A percentile compares a stretch with the other conserved stretches of the same genome.
These are phyloP conservation scores for Cladopsammia gracilis DNA, from an alignment of 64 coral and sea anemone genomes.

Conservation along the genomic window DNA sequence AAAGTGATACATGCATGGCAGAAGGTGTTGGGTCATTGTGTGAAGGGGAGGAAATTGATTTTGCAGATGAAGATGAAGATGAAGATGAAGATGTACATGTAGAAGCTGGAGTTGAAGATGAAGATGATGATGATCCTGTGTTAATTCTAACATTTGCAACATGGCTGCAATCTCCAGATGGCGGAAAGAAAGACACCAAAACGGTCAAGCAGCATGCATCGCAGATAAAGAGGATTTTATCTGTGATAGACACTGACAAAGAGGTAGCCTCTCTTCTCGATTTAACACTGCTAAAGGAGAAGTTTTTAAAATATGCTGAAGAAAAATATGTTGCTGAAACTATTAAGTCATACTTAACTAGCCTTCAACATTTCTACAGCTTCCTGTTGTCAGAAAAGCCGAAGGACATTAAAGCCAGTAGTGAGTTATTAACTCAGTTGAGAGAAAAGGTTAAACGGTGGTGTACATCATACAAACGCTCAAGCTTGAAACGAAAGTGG, in stretches of 20 bases:
- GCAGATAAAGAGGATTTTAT: slow-evolving; percentile 57
- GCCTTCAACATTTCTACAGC: slow-evolving; percentile 56
- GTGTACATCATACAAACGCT: slow-evolving; percentile 61
- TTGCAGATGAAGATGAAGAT: neutral
- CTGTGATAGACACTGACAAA: slow-evolving; percentile 47
- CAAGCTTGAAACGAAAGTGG: slow-evolving; percentile 45
- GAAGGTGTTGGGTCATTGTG: too few species aligned
- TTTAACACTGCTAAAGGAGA: slow-evolving; percentile 47
- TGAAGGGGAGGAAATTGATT: too few species aligned
- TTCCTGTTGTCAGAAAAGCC: slow-evolving; percentile 58
- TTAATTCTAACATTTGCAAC: slow-evolving; percentile 35
- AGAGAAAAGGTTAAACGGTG: slow-evolving; percentile 58
- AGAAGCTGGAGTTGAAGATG: neutral
- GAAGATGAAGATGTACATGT: neutral
- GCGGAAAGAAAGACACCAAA: slow-evolving; percentile 61
- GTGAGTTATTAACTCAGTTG: slow-evolving; percentile 3
- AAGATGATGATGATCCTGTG: slow-evolving; percentile 3
- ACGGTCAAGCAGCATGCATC: slow-evolving; percentile 64
- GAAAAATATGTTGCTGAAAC: slow-evolving; percentile 54
- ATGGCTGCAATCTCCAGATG: slow-evolving; percentile 76
- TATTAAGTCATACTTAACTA: slow-evolving; percentile 56
- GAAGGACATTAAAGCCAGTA: slow-evolving; percentile 28
- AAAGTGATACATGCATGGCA: too few species aligned
- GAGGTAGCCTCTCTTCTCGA: slow-evolving; percentile 67
- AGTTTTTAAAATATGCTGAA: slow-evolving; percentile 66